phyloP scores from a whole-genome alignment of 2,797 vertebrate species.

The Cuniculus paca region DNA sequence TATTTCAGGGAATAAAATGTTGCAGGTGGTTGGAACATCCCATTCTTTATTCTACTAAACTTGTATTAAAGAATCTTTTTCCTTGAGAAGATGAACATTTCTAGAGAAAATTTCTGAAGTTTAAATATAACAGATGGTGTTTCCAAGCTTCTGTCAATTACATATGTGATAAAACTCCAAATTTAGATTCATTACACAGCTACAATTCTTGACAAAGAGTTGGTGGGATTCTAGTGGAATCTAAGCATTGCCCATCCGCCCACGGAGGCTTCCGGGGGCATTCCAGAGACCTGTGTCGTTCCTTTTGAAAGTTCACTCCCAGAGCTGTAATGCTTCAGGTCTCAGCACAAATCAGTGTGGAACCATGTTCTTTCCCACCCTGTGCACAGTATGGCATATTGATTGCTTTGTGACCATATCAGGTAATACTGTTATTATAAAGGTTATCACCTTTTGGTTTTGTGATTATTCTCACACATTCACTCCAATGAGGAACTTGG shows the following conservation, averaged over 20 bases:
- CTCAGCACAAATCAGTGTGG: not conserved
- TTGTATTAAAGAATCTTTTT: slow-evolving; percentile 57
- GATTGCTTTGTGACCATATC: not conserved
- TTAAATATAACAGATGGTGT: slow-evolving; percentile 80
- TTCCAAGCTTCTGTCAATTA: slow-evolving; percentile 72
- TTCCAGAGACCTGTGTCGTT: not conserved
- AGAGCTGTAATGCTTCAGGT: not conserved
- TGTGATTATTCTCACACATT: not conserved
- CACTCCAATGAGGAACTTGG: not conserved
- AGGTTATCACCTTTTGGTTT: not conserved
- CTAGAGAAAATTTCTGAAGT: slow-evolving; percentile 67
- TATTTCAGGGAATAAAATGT: slow-evolving; percentile 48
- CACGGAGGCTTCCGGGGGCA: not conserved
- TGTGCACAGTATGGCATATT: not conserved
- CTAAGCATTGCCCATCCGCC: not conserved
- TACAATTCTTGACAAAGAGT: slow-evolving; percentile 50
- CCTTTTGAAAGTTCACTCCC: not conserved
- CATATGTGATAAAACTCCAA: slow-evolving; percentile 67
- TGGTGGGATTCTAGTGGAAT: slow-evolving; percentile 41
- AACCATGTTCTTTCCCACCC: not conserved
- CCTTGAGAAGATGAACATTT: slow-evolving; percentile 67
- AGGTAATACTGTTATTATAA: not conserved
- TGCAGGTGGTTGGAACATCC: slow-evolving; percentile 53
- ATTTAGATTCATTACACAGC: slow-evolving; percentile 75
- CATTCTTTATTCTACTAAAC: slow-evolving; percentile 66